These are phyloP conservation scores for Pluvianellus socialis DNA, from an alignment of 2,113 vertebrate species.

Conservation along the genomic window DNA sequence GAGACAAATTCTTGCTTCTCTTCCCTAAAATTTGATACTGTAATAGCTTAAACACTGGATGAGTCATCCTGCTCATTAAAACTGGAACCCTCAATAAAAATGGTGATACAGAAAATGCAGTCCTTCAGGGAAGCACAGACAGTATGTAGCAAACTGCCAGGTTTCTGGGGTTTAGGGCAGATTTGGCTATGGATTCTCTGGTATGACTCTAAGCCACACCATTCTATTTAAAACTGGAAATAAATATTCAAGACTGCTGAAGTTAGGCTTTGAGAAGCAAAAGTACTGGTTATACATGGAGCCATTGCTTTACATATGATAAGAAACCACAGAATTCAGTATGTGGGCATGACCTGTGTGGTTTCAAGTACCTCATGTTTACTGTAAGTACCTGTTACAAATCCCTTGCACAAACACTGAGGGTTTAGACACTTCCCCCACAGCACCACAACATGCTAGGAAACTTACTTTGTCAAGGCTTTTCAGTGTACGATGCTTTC, in stretches of 20 bases:
- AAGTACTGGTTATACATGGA: not conserved
- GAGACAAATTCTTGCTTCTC: not conserved
- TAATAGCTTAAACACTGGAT: not conserved
- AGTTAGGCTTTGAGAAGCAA: not conserved
- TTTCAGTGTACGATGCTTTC: not conserved
- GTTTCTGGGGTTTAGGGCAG: not conserved
- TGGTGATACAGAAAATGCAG: not conserved
- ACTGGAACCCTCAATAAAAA: not conserved
- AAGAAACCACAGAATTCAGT: slow-evolving; percentile 3
- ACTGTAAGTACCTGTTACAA: not conserved
- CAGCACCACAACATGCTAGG: not conserved
- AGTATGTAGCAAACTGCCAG: not conserved
- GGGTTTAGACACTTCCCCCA: not conserved
- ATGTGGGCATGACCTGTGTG: not conserved
- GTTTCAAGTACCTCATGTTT: not conserved
- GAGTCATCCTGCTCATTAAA: slow-evolving; percentile 5
- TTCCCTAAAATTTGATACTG: not conserved
- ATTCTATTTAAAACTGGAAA: slow-evolving; percentile 14
- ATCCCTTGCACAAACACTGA: not conserved
- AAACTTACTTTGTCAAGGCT: not conserved
- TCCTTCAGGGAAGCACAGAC: not conserved
- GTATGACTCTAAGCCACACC: not conserved
- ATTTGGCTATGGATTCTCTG: not conserved
- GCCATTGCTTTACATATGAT: not conserved
- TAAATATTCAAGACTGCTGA: not conserved